Conservation (phyloP, 2,797 vertebrate genomes). For the Acanthurus tractus region DNA sequence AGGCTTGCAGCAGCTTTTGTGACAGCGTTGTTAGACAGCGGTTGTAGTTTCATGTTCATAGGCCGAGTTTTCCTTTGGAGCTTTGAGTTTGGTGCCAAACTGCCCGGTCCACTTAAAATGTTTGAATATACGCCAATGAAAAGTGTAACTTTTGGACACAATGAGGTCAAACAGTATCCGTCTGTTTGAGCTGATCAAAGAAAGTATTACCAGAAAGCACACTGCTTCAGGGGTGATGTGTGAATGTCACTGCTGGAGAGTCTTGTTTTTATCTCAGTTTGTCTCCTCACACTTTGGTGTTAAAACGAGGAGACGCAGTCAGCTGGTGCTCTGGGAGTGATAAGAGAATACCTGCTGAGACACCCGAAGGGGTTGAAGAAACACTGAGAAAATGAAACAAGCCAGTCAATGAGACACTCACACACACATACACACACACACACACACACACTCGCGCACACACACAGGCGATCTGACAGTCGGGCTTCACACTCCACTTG, state of each 20-base stretch:
- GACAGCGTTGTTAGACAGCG: background rate
- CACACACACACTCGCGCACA: conserved; percentile 48
- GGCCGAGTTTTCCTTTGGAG: too few relatives aligned
- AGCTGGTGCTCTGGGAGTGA: conserved; percentile 74
- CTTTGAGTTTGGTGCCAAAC: conserved; percentile 2
- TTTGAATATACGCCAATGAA: conserved; percentile 2
- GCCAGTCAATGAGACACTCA: conserved; percentile 68
- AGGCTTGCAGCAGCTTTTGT: conserved; percentile 1
- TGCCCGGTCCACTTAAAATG: background rate
- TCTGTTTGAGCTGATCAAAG: conserved; percentile 34
- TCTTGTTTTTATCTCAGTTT: conserved; percentile 75
- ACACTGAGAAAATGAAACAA: conserved; percentile 72
- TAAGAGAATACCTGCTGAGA: conserved; percentile 83
- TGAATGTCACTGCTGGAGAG: conserved; percentile 56
- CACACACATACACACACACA: conserved; percentile 46
- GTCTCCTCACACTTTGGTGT: conserved; percentile 72
- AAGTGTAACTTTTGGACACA: conserved; percentile 22
- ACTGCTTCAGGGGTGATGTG: conserved; percentile 25
- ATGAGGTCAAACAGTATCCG: conserved; percentile 26
- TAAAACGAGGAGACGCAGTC: conserved; percentile 76
- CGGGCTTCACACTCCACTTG: conserved; percentile 81
- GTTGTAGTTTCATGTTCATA: background rate
- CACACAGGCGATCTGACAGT: conserved; percentile 66
- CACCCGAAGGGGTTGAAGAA: conserved; percentile 77
- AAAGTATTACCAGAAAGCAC: conserved; percentile 27